These are phyloP conservation scores for Lasiommata megera DNA, from an alignment of 2,888 invertebrate species.

Conservation along the genomic window DNA sequence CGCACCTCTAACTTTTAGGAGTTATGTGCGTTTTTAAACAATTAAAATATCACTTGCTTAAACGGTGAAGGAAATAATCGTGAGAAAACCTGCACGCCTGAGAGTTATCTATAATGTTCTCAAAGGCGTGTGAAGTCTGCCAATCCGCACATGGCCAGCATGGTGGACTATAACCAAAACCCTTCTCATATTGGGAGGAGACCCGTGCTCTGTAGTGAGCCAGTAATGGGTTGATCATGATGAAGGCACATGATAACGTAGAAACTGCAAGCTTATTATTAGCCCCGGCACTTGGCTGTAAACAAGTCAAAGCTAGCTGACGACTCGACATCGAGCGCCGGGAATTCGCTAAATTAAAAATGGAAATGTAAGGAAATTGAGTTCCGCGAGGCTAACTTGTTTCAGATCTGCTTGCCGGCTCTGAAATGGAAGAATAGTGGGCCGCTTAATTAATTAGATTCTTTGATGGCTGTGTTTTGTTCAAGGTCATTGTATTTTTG, in stretches of 20 bases:
- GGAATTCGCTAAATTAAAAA: constrained; percentile 39
- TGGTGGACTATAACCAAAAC: too few species aligned
- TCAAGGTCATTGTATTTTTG: neutral
- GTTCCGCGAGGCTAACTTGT: constrained; percentile 32
- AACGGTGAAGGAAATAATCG: too few species aligned
- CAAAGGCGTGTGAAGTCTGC: too few species aligned
- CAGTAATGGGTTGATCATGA: too few species aligned
- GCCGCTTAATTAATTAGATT: constrained; percentile 6
- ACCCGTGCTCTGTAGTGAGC: too few species aligned
- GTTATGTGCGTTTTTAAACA: too few species aligned
- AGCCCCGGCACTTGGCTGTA: constrained; percentile 35
- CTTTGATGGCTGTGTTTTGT: neutral
- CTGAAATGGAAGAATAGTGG: neutral
- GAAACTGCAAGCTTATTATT: constrained; percentile 29
- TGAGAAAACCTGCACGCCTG: too few species aligned
- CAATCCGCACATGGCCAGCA: too few species aligned
- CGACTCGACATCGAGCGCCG: constrained; percentile 18
- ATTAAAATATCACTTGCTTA: too few species aligned
- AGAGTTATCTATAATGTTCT: too few species aligned
- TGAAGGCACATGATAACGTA: constrained; percentile 19
- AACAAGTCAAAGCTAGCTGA: constrained; percentile 35
- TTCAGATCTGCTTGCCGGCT: constrained; percentile 23
- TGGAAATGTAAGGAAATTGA: constrained; percentile 39
- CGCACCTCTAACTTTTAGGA: too few species aligned
- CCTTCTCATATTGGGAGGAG: too few species aligned